phyloP scores from a whole-genome alignment of 2,113 vertebrate genomes.

The Mesoclemmys tuberculata region DNA sequence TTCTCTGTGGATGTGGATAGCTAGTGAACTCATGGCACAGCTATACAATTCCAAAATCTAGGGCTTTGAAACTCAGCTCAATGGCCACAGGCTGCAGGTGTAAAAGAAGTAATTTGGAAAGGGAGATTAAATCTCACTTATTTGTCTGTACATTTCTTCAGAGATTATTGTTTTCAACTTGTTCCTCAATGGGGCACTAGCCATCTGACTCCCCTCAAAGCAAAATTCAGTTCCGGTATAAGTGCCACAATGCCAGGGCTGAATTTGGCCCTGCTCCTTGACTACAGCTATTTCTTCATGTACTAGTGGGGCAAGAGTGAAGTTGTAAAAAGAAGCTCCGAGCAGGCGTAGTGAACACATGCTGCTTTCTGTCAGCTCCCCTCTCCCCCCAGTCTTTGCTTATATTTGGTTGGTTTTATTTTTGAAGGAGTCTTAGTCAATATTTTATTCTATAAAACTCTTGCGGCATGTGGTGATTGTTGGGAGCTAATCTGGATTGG shows the following conservation, averaged over 20 bases:
- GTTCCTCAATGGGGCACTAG: neutral
- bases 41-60: neutral
- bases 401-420: neutral
- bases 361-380: neutral
- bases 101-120: neutral
- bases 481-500: neutral
- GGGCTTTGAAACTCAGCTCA: neutral
- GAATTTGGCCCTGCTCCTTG: neutral
- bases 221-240: neutral
- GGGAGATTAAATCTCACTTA: neutral
- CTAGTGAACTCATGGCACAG: neutral
- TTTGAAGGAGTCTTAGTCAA: neutral
- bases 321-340: neutral
- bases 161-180: neutral
- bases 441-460: neutral
- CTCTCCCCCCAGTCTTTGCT: neutral
- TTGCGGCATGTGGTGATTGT: fast-evolving
- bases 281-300: neutral
- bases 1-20: neutral
- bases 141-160: neutral
- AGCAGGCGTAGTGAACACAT: neutral
- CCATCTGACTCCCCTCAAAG: neutral
- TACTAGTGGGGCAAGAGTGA: neutral
- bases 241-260: neutral
- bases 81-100: neutral